Conservation (phyloP, 1,140 invertebrate species). For the Cryptotermes secundus region DNA sequence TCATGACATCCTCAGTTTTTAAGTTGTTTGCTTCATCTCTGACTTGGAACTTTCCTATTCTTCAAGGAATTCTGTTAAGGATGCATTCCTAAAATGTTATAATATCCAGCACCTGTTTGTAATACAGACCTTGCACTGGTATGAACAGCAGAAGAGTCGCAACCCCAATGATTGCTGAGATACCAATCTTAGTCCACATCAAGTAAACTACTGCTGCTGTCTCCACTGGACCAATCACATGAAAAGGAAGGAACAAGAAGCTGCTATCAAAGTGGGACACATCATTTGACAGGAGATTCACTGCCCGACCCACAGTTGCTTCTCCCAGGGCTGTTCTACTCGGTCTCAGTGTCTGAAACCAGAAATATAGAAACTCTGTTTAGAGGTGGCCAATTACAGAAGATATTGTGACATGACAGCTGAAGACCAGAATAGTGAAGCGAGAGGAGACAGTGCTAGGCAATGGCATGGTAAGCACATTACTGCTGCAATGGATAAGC, state of each 20-base stretch:
- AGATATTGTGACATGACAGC: too few relatives aligned
- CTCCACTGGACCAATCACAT: constrained; percentile 81
- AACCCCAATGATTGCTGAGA: constrained; percentile 74
- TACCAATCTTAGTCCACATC: constrained; percentile 71
- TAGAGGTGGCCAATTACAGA: too few relatives aligned
- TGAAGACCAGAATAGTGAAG: too few relatives aligned
- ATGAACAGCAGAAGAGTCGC: constrained; percentile 75
- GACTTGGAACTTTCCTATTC: too few relatives aligned
- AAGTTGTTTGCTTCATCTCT: too few relatives aligned
- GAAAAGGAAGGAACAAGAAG: constrained; percentile 67
- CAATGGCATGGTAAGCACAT: too few relatives aligned
- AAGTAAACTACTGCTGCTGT: constrained; percentile 72
- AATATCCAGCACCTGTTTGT: too few relatives aligned
- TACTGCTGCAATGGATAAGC: too few relatives aligned
- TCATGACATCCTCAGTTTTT: too few relatives aligned
- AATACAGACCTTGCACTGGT: constrained; percentile 83
- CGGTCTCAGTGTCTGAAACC: constrained; percentile 15
- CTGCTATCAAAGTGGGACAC: constrained; percentile 69
- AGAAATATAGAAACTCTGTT: background rate
- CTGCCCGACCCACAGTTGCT: constrained; percentile 80
- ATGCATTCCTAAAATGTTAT: too few relatives aligned
- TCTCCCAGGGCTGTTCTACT: constrained; percentile 62
- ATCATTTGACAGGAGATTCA: constrained; percentile 84
- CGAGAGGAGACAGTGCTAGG: too few relatives aligned
- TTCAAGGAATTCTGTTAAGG: too few relatives aligned